Evolutionary conservation across 1,140 invertebrate genomes (phyloP), one percentile per base, ranked within the genome.

Genomic region (Phymastichus coffea): DNA sequence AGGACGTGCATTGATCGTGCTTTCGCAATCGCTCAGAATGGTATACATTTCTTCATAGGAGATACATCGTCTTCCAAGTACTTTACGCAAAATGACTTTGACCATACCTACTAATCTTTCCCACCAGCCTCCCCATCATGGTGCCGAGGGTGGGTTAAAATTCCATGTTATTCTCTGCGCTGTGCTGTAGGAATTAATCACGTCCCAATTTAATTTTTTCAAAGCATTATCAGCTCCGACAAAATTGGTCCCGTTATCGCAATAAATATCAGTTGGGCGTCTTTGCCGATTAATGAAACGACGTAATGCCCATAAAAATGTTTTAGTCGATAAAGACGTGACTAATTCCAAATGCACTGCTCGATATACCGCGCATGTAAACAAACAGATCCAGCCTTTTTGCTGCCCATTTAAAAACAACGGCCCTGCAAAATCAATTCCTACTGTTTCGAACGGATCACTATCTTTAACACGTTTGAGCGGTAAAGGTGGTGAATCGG

Each of bases 241-340:
- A 37, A 79, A 76, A 63, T 75, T 75, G 3, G 68, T 73, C 0
- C 66, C 78, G 53, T 81, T 79, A 53, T 81, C 75, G 37, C 66
- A 74, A 43, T 70, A 80, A 9, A 82, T 70, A 0, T 65, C 65
- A 1, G 37, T 38, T 3, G 72, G 75, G 57, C 69, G 54, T 30
- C 73, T 71, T 58, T 68, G 51, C 1, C 66, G 43, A 0, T 38
- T 61, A 6, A 74, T 64, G 28, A 69, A 69, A 2, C 64, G 46
- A 7, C 62, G 38, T 2, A 72, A 25, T 1, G 55, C 43, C 14
- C 55, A 44, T 15, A 66, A 28, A 57, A 71, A 70, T n/a, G 49
- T 54, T n/a, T 41, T 38, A 0, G 66, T 66, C 6, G 63, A 69
- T 35, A 71, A 35, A 8, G 67, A 64, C 0, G 59, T 56, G 1